Conservation (phyloP, 2,797 vertebrate species). For the Chloroceryle inda region DNA sequence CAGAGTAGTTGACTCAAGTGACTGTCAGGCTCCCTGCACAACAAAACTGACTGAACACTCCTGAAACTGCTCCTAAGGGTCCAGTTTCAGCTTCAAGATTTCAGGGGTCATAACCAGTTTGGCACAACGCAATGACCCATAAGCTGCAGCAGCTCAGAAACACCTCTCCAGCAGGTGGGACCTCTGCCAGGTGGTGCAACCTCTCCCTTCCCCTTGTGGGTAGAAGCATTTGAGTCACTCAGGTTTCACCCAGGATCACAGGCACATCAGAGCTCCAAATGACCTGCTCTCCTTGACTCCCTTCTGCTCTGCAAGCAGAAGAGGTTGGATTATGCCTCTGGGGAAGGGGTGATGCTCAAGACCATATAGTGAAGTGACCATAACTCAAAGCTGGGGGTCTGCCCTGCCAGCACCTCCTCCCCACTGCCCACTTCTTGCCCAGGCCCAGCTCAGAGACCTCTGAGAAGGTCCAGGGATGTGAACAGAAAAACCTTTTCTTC, state of each 20-base stretch:
- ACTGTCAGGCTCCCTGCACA: not conserved
- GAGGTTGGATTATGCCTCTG: not conserved
- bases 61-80: not conserved
- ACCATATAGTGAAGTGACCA: not conserved
- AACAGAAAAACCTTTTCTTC: fast-evolving
- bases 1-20: not conserved
- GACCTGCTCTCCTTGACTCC: not conserved
- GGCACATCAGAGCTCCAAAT: not conserved
- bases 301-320: not conserved
- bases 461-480: not conserved
- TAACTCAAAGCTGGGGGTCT: not conserved
- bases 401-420: not conserved
- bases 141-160: not conserved
- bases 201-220: not conserved
- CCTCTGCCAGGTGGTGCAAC: not conserved
- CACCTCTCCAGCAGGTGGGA: not conserved
- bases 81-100: not conserved
- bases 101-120: not conserved
- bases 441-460: not conserved
- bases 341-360: fast-evolving
- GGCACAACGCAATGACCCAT: not conserved
- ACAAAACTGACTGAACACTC: not conserved
- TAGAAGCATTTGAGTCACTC: not conserved
- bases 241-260: not conserved
- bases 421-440: not conserved